Conservation (phyloP, 2,888 invertebrate genomes). For the Nezara viridula region DNA sequence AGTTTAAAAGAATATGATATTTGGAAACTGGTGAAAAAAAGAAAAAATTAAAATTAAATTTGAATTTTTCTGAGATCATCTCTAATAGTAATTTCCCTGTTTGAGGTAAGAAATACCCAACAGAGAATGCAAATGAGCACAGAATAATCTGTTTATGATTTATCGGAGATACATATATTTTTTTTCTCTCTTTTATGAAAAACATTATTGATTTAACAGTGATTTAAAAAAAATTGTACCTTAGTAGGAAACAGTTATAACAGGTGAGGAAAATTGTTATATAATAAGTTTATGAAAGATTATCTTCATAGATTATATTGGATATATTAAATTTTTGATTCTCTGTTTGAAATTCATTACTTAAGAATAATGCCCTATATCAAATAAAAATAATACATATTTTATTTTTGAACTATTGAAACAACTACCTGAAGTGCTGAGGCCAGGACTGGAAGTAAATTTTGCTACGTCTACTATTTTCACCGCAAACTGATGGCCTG, state of each 20-base stretch:
- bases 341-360: no score
- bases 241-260: neutral
- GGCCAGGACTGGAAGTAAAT: slow-evolving; percentile 95
- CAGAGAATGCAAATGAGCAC: neutral
- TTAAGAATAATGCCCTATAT: no score
- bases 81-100: no score
- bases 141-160: neutral
- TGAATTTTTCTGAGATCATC: neutral
- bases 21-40: no score
- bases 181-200: neutral
- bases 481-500: slow-evolving; percentile 96
- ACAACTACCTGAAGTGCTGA: slow-evolving; percentile 91
- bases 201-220: neutral
- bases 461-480: slow-evolving; percentile 98
- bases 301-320: no score
- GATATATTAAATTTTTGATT: neutral
- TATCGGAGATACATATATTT: neutral
- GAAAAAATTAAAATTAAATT: neutral
- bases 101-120: neutral
- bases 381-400: no score
- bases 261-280: neutral
- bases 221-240: no score
- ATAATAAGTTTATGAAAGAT: neutral
- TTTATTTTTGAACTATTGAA: neutral
- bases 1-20: no score